Evolutionary conservation across 2,113 vertebrate species (phyloP), one percentile per base, ranked within the genome.

Genomic region (Rhadina sibilatrix): DNA sequence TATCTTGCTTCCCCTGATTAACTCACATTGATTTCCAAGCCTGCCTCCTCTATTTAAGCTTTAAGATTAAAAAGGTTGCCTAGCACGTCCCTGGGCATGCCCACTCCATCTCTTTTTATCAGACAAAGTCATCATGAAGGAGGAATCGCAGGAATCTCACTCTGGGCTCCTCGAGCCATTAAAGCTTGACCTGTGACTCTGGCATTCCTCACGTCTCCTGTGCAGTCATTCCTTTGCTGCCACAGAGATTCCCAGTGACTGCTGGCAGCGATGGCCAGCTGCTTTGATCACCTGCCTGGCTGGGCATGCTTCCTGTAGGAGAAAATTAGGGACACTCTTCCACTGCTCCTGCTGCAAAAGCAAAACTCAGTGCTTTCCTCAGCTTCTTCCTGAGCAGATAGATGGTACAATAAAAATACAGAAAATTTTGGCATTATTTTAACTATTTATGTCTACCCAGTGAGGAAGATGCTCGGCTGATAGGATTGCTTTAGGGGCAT

Each of bases 131-230:
- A 93, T 72, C 87, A 6, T 0, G 2, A 33, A 66, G 81, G 23
- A 95, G 66, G 93, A 94, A 94, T 96, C 16, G 0, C 79, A 92
- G 79, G 95, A 96, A 97, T 93, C 79, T 50, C 82, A 42, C 79
- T 88, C 66, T 5, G 31, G 78, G 85, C 66, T 89, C 61, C 31
- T 2, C 3, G 4, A n/a, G 77, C 87, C 74, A 54, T 84, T 82
- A 76, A 16, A 79, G 64, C 44, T 60, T 95, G 95, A 94, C 95
- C 95, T 94, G 94, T 94, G 93, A 84, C 93, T 94, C 91, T 44
- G 72, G 69, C 87, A 91, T 89, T 91, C 60, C 81, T 94, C 72
- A 40, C 0, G 4, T 75, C 77, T 78, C 46, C 89, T 27, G 27
- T 30, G 80, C 80, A 21, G 12, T 14, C 80, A 79, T 91, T 86